Conservation (phyloP, 2,888 invertebrate species). For the Eueremaeus valkanovi region DNA sequence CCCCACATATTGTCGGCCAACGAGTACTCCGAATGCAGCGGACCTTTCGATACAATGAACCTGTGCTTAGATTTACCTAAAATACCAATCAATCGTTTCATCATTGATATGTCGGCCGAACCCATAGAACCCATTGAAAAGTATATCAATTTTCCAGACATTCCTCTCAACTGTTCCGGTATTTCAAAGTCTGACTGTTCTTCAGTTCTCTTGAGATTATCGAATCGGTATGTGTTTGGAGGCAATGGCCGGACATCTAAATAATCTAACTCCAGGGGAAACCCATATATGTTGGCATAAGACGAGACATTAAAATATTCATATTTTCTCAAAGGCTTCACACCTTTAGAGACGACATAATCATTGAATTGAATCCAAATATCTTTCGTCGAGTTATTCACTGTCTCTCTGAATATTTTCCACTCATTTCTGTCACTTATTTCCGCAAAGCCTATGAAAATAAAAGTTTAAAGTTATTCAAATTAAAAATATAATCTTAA, state of each 20-base stretch:
- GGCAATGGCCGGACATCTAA: background rate
- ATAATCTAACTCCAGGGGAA: background rate
- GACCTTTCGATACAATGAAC: slow-evolving; percentile 32
- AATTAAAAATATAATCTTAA: no score
- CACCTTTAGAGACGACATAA: no score
- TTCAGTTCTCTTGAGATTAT: background rate
- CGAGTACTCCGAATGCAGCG: background rate
- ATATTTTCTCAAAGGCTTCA: no score
- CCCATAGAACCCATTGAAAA: slow-evolving; percentile 36
- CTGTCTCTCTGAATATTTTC: background rate
- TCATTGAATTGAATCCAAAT: no score
- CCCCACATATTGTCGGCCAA: slow-evolving; percentile 22
- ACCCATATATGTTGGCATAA: background rate
- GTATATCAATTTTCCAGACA: slow-evolving; percentile 8
- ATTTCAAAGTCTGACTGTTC: background rate
- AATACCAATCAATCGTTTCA: slow-evolving; percentile 21
- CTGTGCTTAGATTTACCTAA: slow-evolving; percentile 29
- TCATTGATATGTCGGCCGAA: background rate
- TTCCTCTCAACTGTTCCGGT: background rate
- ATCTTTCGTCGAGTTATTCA: background rate
- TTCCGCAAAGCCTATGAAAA: no score
- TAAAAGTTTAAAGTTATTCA: no score
- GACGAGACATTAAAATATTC: background rate
- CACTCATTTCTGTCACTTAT: no score
- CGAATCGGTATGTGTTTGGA: background rate